Evolutionary conservation across 1,140 invertebrate genomes (phyloP).

Genomic region (Leptinotarsa lineolata): DNA sequence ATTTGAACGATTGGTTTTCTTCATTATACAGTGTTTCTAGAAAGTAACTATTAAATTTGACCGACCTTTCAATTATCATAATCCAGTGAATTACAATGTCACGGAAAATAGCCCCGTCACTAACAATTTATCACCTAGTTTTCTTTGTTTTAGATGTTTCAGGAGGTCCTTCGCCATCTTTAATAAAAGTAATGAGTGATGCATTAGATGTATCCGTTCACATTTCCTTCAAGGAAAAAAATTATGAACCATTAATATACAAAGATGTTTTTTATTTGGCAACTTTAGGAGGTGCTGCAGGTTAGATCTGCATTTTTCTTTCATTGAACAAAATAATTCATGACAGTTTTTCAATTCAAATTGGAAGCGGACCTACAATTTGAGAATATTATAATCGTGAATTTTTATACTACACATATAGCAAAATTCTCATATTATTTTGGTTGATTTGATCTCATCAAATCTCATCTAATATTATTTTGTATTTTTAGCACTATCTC

Average conservation of each 20-base stretch:
- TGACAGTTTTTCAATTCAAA: neutral
- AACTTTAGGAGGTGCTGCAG: conserved; percentile 82
- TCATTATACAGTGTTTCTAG: too few relatives aligned
- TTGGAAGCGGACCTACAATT: too few relatives aligned
- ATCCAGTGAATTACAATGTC: too few relatives aligned
- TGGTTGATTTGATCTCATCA: too few relatives aligned
- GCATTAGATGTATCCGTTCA: conserved; percentile 75
- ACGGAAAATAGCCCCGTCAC: too few relatives aligned
- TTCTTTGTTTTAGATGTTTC: conserved; percentile 70
- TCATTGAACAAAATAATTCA: neutral
- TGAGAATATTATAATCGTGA: too few relatives aligned
- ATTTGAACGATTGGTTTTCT: too few relatives aligned
- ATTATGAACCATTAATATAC: conserved; percentile 67
- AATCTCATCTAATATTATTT: neutral
- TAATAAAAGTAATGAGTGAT: conserved; percentile 75
- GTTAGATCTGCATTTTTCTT: conserved; percentile 55
- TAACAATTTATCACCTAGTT: too few relatives aligned
- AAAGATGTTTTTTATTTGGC: conserved; percentile 82
- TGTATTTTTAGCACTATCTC: conserved; percentile 66
- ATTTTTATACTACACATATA: too few relatives aligned
- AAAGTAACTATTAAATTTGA: too few relatives aligned
- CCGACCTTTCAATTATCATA: too few relatives aligned
- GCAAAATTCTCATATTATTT: too few relatives aligned
- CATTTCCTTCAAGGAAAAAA: conserved; percentile 59
- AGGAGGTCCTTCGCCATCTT: conserved; percentile 76